Evolutionary conservation across 2,113 vertebrate genomes (phyloP).

Genomic region (Lucifuga dentata): DNA sequence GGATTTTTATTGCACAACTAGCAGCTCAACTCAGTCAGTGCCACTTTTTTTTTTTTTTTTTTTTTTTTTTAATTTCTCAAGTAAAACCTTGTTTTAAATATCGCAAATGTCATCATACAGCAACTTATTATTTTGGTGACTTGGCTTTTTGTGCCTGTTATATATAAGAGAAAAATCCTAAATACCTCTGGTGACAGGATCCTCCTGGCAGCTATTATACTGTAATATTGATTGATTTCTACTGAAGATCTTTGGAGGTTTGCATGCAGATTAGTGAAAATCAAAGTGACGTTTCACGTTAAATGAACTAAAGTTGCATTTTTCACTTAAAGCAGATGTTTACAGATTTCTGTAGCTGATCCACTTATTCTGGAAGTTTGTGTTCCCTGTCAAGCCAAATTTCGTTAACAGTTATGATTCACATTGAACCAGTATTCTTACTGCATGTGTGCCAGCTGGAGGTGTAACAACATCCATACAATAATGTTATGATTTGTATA

Average conservation of each 20-base stretch:
- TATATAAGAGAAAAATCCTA: not conserved
- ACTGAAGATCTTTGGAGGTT: conserved; percentile 11
- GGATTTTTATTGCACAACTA: not conserved
- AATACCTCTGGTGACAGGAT: conserved; percentile 20
- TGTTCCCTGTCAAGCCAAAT: not conserved
- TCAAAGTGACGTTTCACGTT: conserved; percentile 11
- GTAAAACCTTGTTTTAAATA: no score
- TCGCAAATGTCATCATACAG: no score
- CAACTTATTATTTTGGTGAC: no score
- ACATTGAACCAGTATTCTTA: conserved; percentile 2
- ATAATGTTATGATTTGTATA: conserved; percentile 18
- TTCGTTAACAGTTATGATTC: conserved; percentile 1
- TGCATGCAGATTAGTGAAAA: conserved; percentile 1
- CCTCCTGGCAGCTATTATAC: conserved; percentile 52
- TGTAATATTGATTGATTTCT: conserved; percentile 30
- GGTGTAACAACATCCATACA: conserved; percentile 13
- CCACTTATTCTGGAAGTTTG: not conserved
- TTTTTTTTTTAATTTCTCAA: no score
- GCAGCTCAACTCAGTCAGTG: no score
- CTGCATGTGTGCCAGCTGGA: conserved; percentile 20
- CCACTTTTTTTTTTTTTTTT: no score
- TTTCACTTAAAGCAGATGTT: not conserved
- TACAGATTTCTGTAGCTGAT: not conserved
- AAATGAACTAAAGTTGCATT: conserved; percentile 11
- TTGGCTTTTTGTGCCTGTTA: conserved; percentile 2